Percentiles rank a stretch among this genome's conserved stretches.
phyloP scores from a whole-genome alignment of 2,888 invertebrate species.

The Megaustenia siamemsis region DNA sequence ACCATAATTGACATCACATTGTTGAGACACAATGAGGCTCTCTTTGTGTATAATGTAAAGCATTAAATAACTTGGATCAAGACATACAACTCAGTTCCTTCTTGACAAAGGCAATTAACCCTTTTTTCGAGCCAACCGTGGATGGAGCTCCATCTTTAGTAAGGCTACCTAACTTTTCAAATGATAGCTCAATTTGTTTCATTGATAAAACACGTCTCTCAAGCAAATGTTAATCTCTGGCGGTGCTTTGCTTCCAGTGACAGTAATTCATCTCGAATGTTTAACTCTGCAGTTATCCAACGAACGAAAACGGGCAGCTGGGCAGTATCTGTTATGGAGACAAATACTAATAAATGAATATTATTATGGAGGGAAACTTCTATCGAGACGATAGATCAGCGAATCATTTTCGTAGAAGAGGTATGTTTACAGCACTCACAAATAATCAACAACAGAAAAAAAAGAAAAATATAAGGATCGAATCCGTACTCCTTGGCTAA shows the following conservation, averaged over 20 bases:
- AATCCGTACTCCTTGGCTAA: too few relatives aligned
- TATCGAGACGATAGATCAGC: too few relatives aligned
- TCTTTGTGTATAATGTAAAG: background rate
- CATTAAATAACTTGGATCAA: background rate
- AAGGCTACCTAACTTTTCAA: background rate
- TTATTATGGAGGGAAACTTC: too few relatives aligned
- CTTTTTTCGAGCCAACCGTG: background rate
- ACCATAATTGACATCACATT: background rate
- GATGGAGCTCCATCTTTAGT: background rate
- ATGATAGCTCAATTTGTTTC: background rate
- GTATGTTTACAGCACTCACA: too few relatives aligned
- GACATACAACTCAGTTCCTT: background rate
- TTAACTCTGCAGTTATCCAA: too few relatives aligned
- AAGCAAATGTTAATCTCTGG: background rate
- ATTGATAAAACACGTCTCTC: background rate
- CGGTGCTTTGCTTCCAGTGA: background rate
- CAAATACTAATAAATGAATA: too few relatives aligned
- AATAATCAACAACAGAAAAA: too few relatives aligned
- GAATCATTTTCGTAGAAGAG: too few relatives aligned
- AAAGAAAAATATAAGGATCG: too few relatives aligned
- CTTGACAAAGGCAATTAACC: background rate
- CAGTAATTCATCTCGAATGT: too few relatives aligned
- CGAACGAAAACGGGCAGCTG: too few relatives aligned
- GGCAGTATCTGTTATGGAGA: too few relatives aligned
- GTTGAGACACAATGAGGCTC: background rate